Evolutionary conservation across 2,113 vertebrate genomes (phyloP), one percentile per base, ranked within the genome.

Genomic region (Archilochus colubris): DNA sequence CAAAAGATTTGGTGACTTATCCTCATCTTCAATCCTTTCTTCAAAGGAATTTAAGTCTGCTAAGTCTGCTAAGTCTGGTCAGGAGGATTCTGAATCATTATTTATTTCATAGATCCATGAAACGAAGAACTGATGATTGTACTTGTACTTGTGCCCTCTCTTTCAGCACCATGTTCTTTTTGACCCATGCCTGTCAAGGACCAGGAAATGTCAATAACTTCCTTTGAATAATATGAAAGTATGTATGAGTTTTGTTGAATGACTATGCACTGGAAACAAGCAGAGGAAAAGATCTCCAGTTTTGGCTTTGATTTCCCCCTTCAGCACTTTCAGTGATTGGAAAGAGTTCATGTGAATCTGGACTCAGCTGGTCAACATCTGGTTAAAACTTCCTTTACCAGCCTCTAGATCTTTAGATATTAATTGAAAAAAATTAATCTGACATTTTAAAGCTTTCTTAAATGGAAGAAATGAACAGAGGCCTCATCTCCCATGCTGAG

Each of bases 1-100:
- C 53, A 44, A 22, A 77, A 88, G 50, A 57, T 43, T 78, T 64
- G 73, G 51, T 70, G 70, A 83, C 63, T 91, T 92, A 92, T 75
- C 85, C 70, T 92, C 43, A 44, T 95, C 91, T 91, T 88, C 44
- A 25, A 48, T 83, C 72, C 44, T 82, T 77, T 88, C 66, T 83
- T 92, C 88, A 92, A 79, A 89, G 81, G 72, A 84, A 80, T 91
- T 91, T 83, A 92, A 84, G 43, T 89, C 54, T 57, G 14, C 58
- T 88, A 62, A 50, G 36, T 86, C 58, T 58, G 57, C 58, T 88
- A 62, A 50, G 36, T 86, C 58, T 58, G 57, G 88, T 91, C 54
- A 63, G 69, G 40, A 87, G 70, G 70, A 53, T 86, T 86, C 31
- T 58, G 59, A 77, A 57, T 82, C 58, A 44, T 16, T 73, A 38